Evolutionary conservation across 2,113 vertebrate genomes (phyloP).

Genomic region (Ochotona curzoniae): DNA sequence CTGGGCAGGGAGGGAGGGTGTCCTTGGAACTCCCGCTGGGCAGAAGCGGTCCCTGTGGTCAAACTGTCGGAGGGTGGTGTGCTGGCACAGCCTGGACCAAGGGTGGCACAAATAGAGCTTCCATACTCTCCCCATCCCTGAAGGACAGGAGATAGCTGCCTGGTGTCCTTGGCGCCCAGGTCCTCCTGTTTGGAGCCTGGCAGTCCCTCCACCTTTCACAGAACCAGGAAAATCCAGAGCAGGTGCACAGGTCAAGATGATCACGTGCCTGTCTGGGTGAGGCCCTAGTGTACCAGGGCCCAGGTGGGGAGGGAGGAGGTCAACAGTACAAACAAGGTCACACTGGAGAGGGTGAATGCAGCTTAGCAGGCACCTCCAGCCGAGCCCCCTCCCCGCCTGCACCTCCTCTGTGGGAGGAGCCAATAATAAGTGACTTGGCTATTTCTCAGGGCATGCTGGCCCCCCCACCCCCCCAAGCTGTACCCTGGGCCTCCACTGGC

Average conservation of each 20-base stretch:
- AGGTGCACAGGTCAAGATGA: not conserved
- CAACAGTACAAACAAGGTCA: slow-evolving; percentile 46
- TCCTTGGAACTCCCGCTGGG: not conserved
- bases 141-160: not conserved
- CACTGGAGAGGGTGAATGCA: not conserved
- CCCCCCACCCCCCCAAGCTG: not conserved
- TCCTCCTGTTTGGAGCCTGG: not conserved
- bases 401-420: not conserved
- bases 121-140: not conserved
- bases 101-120: not conserved
- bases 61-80: too few relatives aligned
- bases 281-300: not conserved
- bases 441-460: not conserved
- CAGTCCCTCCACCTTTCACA: not conserved
- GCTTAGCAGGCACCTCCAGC: not conserved
- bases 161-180: not conserved
- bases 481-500: not conserved
- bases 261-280: not conserved
- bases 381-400: not conserved
- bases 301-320: not conserved
- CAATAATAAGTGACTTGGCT: slow-evolving; percentile 51
- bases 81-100: too few relatives aligned
- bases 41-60: not conserved
- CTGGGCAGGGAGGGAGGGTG: not conserved
- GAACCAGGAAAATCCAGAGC: not conserved